These are phyloP conservation scores for Alaudala cheleensis DNA, from an alignment of 2,113 vertebrate species.

Conservation along the genomic window DNA sequence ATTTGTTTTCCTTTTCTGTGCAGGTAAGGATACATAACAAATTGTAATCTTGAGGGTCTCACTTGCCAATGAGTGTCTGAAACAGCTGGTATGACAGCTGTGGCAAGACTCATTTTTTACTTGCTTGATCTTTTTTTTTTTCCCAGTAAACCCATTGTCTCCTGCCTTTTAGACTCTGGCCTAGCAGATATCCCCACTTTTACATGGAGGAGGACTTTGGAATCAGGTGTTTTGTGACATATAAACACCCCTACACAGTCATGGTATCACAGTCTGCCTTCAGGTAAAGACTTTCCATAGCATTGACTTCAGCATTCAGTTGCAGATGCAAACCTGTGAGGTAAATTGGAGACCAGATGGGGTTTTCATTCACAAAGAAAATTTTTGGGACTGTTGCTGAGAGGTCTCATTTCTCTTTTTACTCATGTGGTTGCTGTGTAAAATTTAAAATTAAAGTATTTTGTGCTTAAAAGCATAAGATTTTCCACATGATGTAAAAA, in stretches of 20 bases:
- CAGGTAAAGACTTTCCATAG: not conserved
- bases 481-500: not conserved
- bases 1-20: not conserved
- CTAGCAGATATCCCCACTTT: not conserved
- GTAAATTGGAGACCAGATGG: not conserved
- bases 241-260: not conserved
- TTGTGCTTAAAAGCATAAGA: not conserved
- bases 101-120: not conserved
- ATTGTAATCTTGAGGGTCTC: not conserved
- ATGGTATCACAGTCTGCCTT: not conserved
- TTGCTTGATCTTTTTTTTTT: not conserved
- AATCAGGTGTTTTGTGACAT: not conserved
- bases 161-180: not conserved
- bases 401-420: not conserved
- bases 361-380: not conserved
- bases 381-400: not conserved
- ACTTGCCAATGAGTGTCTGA: not conserved
- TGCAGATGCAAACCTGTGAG: not conserved
- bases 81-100: conserved; percentile 16
- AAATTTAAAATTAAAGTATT: conserved; percentile 2
- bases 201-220: not conserved
- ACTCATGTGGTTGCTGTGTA: not conserved
- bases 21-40: not conserved
- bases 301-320: not conserved
- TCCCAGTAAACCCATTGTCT: not conserved